Conservation (phyloP, 53 echinoderm and acorn worm genomes). For the Paracentrotus lividus region DNA sequence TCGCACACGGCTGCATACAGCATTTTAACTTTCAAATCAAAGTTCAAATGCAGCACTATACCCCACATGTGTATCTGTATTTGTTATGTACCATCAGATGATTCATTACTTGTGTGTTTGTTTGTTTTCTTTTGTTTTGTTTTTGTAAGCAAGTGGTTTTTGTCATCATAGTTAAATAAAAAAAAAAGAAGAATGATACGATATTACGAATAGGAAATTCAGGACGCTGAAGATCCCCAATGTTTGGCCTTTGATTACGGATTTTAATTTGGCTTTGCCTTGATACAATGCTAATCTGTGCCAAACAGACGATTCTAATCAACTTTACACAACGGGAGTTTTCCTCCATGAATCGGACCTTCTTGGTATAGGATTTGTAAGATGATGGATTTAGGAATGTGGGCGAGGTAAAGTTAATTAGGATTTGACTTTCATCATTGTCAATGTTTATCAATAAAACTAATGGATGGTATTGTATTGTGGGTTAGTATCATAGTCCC, state of each 20-base stretch:
- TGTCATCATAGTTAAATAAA: not conserved
- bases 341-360: not conserved
- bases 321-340: not conserved
- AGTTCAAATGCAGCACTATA: too few relatives aligned
- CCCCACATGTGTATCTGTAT: too few relatives aligned
- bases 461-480: too few relatives aligned
- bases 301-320: slow-evolving; percentile 21
- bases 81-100: too few relatives aligned
- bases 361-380: slow-evolving; percentile 1
- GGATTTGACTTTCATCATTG: not conserved
- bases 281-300: not conserved
- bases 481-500: not conserved
- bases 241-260: not conserved
- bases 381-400: slow-evolving; percentile 23
- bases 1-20: too few relatives aligned
- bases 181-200: not conserved
- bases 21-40: too few relatives aligned
- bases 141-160: too few relatives aligned
- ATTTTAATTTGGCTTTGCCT: not conserved
- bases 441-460: not conserved
- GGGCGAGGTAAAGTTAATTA: slow-evolving; percentile 25
- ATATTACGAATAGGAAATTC: not conserved
- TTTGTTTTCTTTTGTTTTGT: too few relatives aligned
- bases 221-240: not conserved
- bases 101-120: too few relatives aligned